phyloP scores from a whole-genome alignment of 2,113 vertebrate species.

The Nettapus auritus region DNA sequence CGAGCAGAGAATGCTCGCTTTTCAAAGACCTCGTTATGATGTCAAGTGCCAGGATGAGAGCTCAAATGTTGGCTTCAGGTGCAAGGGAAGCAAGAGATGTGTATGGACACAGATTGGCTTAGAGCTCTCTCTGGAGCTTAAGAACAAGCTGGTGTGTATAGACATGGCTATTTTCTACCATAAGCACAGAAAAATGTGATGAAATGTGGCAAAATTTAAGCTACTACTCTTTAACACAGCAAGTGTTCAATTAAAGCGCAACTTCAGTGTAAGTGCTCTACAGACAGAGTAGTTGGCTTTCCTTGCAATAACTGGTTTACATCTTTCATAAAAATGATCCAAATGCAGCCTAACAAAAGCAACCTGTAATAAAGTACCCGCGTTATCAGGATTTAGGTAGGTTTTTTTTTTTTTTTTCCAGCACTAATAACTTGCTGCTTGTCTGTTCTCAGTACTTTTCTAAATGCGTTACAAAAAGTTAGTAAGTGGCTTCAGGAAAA shows the following conservation, averaged over 20 bases:
- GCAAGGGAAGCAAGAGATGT: background rate
- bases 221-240: background rate
- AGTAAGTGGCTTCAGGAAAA: background rate
- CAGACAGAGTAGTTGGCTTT: background rate
- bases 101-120: background rate
- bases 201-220: background rate
- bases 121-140: background rate
- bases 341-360: background rate
- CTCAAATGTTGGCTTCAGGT: accelerated
- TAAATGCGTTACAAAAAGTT: background rate
- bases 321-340: background rate
- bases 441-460: background rate
- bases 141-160: background rate
- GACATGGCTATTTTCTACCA: background rate
- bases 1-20: background rate
- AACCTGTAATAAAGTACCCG: background rate
- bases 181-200: background rate
- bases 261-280: background rate
- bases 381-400: background rate
- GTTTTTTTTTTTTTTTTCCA: background rate
- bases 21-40: accelerated
- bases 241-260: background rate
- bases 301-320: background rate
- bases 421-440: background rate
- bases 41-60: background rate